These are phyloP conservation scores for Bhutanitis thaidina DNA, from an alignment of 2,888 invertebrate species.

Conservation along the genomic window DNA sequence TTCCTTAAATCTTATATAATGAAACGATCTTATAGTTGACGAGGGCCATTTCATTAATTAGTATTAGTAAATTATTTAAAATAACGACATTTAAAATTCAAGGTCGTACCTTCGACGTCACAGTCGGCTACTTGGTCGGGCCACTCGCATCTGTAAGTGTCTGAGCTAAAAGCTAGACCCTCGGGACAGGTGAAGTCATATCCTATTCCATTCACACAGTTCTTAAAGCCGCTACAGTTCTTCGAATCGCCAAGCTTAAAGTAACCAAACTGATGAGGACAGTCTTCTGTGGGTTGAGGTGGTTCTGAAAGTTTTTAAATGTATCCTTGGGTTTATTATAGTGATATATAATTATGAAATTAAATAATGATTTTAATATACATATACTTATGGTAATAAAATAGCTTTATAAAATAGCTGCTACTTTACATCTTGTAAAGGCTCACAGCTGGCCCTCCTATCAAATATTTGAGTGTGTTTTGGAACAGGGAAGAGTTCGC, in stretches of 20 bases:
- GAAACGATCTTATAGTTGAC: conserved; percentile 5
- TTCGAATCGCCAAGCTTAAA: conserved; percentile 82
- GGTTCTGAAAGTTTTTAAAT: conserved; percentile 72
- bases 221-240: conserved; percentile 89
- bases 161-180: conserved; percentile 88
- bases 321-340: no score
- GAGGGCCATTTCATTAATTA: background rate
- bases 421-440: no score
- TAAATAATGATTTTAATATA: no score
- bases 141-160: conserved; percentile 90
- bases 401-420: no score
- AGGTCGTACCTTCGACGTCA: conserved; percentile 85
- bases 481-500: no score
- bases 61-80: conserved; percentile 4
- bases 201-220: conserved; percentile 89
- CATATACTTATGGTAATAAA: no score
- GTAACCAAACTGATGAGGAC: conserved; percentile 92
- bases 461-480: no score
- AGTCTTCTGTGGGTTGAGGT: conserved; percentile 86
- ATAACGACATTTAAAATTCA: conserved; percentile 6
- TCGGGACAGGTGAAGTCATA: conserved; percentile 89
- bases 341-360: no score
- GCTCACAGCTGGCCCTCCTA: no score
- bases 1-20: conserved; percentile 1
- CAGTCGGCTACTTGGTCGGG: conserved; percentile 90